Evolutionary conservation across 2,797 vertebrate species (phyloP), one percentile per base, ranked within the genome.

Genomic region (Calcarius lapponicus): DNA sequence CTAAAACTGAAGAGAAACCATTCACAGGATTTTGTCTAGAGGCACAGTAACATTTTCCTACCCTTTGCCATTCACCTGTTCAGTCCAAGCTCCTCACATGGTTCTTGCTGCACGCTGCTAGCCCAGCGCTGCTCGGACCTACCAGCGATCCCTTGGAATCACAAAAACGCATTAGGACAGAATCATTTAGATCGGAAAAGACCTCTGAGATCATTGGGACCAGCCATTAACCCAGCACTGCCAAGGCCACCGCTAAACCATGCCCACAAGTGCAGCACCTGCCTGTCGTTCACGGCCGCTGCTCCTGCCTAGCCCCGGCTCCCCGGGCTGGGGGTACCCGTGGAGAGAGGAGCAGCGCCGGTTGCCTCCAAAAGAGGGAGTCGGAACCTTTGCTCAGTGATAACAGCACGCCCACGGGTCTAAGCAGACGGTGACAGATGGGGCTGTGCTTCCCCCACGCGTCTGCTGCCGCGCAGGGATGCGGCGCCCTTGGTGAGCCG

Each of bases 401-500:
- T 60, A 24, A 13, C 58, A 84, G 26, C 0, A 17, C 6, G 3
- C 66, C 45, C 62, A 2, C 13, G 4, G 13, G 9, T 1, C 5
- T 13, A 2, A 54, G 51, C 4, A 3, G 22, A 13, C 7, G 31
- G 3, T 3, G 50, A 11, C 1, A 26, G 29, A 28, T 1, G 72
- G 20, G 31, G 65, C 60, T 17, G 65, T 47, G 85, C 40, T 61
- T 12, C 47, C 26, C 17, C 32, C 57, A 1, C 9, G 29, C 11
- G 26, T 13, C 45, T 17, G 8, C 47, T 11, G 61, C 32, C 45
- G 4, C 7, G 9, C 0, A 9, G 71, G 45, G 20, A 19, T 0
- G 26, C 0, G 40, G 57, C 1, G 47, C 20, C 4, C 26, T 11
- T 2, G 2, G 1, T 0, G 4, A 28, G 34, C 3, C 4, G 17